These are phyloP conservation scores for Euplexia lucipara DNA, from an alignment of 2,888 invertebrate genomes.

Conservation along the genomic window DNA sequence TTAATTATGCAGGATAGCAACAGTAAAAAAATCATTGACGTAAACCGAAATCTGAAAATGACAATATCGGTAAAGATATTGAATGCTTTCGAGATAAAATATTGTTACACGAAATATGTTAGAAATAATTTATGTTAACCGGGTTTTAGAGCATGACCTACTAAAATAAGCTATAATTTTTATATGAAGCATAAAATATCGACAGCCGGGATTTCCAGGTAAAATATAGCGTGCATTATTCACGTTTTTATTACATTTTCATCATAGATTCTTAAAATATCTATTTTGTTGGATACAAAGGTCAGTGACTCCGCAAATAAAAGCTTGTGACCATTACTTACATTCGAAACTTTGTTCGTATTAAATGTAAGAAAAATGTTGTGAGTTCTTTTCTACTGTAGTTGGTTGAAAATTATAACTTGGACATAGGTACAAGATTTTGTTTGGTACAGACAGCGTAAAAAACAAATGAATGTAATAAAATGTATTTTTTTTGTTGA, in stretches of 20 bases:
- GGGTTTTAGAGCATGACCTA: slow-evolving; percentile 35
- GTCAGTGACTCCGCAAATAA: slow-evolving; percentile 23
- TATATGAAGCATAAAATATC: slow-evolving; percentile 30
- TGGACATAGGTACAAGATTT: slow-evolving; percentile 1
- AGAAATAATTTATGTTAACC: slow-evolving; percentile 15
- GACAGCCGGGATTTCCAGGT: slow-evolving; percentile 41
- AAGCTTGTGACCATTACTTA: slow-evolving; percentile 18
- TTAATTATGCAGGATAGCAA: not conserved
- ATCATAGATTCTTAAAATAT: slow-evolving; percentile 15
- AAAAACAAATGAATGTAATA: not conserved
- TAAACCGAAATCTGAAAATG: slow-evolving; percentile 11
- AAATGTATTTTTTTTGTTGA: no score
- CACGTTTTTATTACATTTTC: slow-evolving; percentile 23
- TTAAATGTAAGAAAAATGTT: slow-evolving; percentile 38
- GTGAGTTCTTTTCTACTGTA: slow-evolving; percentile 1
- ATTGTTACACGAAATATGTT: slow-evolving; percentile 13
- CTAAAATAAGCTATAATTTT: slow-evolving; percentile 33
- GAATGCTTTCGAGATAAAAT: slow-evolving; percentile 13
- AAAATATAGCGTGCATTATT: slow-evolving; percentile 33
- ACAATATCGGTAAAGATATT: slow-evolving; percentile 6
- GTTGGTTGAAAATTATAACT: slow-evolving; percentile 8
- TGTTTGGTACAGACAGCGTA: slow-evolving; percentile 23
- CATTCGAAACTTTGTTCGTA: slow-evolving; percentile 14
- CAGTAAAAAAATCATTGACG: slow-evolving; percentile 11
- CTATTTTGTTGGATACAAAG: slow-evolving; percentile 32